A percentile compares a stretch with the other conserved stretches of the same genome.
Conservation (phyloP, 2,113 vertebrate genomes). For the Calidris pugnax region DNA sequence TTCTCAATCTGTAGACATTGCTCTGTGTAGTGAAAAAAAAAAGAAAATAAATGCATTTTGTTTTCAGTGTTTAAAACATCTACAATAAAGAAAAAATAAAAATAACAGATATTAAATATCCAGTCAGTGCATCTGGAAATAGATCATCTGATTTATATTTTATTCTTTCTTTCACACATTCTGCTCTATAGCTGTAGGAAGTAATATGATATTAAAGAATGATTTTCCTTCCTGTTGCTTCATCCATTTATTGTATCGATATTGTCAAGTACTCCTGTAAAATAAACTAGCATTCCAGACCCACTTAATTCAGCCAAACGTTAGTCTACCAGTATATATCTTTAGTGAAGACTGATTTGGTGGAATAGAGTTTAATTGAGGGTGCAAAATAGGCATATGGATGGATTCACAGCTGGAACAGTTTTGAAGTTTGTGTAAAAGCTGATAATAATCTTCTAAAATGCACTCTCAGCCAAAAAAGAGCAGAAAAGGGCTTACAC, state of each 20-base stretch:
- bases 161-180: conserved; percentile 8
- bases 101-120: not conserved
- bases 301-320: not conserved
- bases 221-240: conserved; percentile 7
- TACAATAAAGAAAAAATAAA: not conserved
- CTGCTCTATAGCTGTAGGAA: not conserved
- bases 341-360: not conserved
- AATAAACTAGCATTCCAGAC: conserved; percentile 9
- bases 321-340: not conserved
- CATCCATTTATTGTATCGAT: conserved; percentile 16
- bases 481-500: conserved; percentile 45
- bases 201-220: not conserved
- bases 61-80: not conserved
- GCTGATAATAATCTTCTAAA: conserved; percentile 55
- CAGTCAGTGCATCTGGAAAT: not conserved
- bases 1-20: not conserved
- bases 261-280: conserved; percentile 15
- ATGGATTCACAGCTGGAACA: conserved; percentile 46
- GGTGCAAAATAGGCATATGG: conserved; percentile 18
- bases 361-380: conserved; percentile 13
- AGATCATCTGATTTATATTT: not conserved
- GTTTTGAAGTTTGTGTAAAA: conserved; percentile 64
- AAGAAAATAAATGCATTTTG: not conserved
- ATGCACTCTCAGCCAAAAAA: conserved; percentile 42
- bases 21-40: not conserved